Base-by-base conservation (phyloP, 1,140 invertebrate species). In the Heliconius congener region DNA sequence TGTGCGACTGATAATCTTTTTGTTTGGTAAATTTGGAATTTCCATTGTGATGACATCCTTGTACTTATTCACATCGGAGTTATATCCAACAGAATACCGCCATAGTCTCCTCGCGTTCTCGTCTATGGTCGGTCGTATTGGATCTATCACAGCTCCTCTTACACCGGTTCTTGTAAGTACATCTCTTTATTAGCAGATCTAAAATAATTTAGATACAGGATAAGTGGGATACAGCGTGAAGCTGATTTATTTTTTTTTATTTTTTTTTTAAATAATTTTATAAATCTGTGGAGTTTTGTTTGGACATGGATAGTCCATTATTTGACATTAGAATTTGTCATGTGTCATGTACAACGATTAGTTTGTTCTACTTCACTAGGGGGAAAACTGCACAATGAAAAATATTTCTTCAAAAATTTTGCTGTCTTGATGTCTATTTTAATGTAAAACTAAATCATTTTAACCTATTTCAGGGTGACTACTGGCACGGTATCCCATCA, bases 1-100 rank as follows among this genome's bases (percentile, higher is more conserved):
- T 37, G 9, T 94, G 3, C 93, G 94, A 6, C 81, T 96, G 70
- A 80, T 94, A n/a, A 50, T 95, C 3, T 96, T 96, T 82, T 90
- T 97, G 74, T 84, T 95, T 11, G 96, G 96, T 1, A 97, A 97
- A 89, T 96, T 95, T 85, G 94, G 95, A 50, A 96, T 96, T 30
- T 95, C 96, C 0, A 91, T 95, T 75, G 94, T 96, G 3, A 95
- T 96, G 83, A 94, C 95, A 18, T 78, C 73, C 8, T 1, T 81
- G 18, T 81, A 81, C 70, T 16, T 81, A 60, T 81, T 55, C 37
- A 81, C 80, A 1, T 77, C 76, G 4, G 80, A 81, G 37, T n/a
- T 81, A 34, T 81, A 81, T 19, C 80, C 80, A 1, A 81, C 80
- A 50, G 80, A 81, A 73, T 81, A 50, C 18, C 52, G 80, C 2